A percentile compares a stretch with the other conserved stretches of the same genome.
phyloP scores from a whole-genome alignment of 2,113 vertebrate genomes.

The Danio rerio region GRCz12tu NC_133177.1:22820001-22820500 shows the following conservation, averaged over 20 bases:
- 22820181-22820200: no score
- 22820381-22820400: conserved; percentile 7
- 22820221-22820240: neutral
- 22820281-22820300: neutral
- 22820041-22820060: no score
- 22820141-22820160: no score
- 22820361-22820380: neutral
- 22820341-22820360: conserved; percentile 2
- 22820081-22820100: no score
- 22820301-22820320: conserved; percentile 22
- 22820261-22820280: neutral
- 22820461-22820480: conserved; percentile 31
- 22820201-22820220: neutral
- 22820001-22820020: no score
- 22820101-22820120: no score
- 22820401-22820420: conserved; percentile 8
- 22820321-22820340: conserved; percentile 29
- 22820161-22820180: no score
- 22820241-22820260: neutral
- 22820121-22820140: no score
- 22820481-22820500: conserved; percentile 60
- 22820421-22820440: conserved; percentile 17
- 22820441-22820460: conserved; percentile 27
- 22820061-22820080: no score
- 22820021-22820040: no score